These are phyloP conservation scores for Psophia crepitans DNA, from an alignment of 2,113 vertebrate species.

Conservation along the genomic window DNA sequence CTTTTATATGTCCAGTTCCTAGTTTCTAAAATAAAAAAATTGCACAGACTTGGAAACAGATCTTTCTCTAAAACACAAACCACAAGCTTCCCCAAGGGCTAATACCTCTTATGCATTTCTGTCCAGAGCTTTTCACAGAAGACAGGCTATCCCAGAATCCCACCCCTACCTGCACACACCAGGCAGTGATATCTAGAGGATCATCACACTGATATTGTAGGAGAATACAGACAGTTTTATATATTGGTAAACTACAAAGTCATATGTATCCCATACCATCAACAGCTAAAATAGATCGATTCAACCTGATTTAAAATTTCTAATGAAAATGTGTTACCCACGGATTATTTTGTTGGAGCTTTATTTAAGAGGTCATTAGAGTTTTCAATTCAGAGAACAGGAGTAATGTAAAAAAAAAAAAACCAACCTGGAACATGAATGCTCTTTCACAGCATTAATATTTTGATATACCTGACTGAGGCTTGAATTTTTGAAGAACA, in stretches of 20 bases:
- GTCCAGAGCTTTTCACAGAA: neutral
- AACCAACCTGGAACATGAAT: neutral
- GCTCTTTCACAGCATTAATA: neutral
- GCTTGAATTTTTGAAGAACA: neutral
- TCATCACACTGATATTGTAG: neutral
- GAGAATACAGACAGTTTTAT: neutral
- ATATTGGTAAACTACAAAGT: neutral
- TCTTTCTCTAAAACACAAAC: neutral
- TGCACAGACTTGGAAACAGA: neutral
- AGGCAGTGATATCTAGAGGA: neutral
- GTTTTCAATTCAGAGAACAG: neutral
- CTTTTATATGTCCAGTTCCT: neutral
- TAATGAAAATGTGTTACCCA: neutral
- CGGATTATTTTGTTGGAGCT: neutral
- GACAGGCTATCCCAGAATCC: neutral
- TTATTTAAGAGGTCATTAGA: neutral
- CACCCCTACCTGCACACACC: neutral
- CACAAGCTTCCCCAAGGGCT: neutral
- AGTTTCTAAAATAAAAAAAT: neutral
- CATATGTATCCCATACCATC: accelerated
- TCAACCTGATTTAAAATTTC: neutral
- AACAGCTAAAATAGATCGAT: neutral
- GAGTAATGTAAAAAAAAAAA: neutral
- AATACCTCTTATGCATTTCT: neutral
- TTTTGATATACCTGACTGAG: neutral